Base-by-base conservation (phyloP, 2,888 invertebrate genomes). In the Bellardia pandia region DNA sequence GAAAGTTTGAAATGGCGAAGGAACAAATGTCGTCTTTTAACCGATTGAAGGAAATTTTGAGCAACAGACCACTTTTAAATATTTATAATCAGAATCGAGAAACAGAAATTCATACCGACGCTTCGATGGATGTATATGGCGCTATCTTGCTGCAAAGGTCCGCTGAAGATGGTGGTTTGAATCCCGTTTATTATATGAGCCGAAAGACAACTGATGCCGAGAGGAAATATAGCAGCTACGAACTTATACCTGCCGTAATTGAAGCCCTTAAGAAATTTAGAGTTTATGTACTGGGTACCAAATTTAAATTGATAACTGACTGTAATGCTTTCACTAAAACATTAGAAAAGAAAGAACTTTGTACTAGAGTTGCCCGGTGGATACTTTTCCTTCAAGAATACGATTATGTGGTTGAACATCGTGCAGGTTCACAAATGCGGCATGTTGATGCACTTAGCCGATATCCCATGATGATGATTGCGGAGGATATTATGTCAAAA, bases 251-350 rank as follows among this genome's bases (percentile, higher is more conserved):
- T 5, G 82, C 79, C 14, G 85, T 85, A 30, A 69, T 88, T 6
- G 64, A 75, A 45, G 89, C 90, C 0, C 14, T 90, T 8, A 88
- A 89, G 30, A 90, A 89, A 53, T 91, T 90, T 79, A 56, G 89
- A 1, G 85, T 89, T n/a, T n/a, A 14, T 91, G 90, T 89, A 2
- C 48, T 90, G 7, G 89, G 89, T 4, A 48, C 79, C 0, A 60
- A 82, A 5, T 89, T 89, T 79, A 87, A 85, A 30, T 62, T 89
- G 8, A 85, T 89, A 1, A 88, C 88, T 2, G 88, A 89, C 69
- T 90, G 89, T 37, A 84, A n/a, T n/a, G n/a, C n/a, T n/a, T n/a
- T n/a, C n/a, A 85, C n/a, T 88, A 86, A 88, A 58, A 89, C 88
- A 1, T 60, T 85, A 16, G 78, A 71, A 9, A 89, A 90, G 33